Conservation (phyloP, 2,888 invertebrate genomes). For the Terebella lapidaria region DNA sequence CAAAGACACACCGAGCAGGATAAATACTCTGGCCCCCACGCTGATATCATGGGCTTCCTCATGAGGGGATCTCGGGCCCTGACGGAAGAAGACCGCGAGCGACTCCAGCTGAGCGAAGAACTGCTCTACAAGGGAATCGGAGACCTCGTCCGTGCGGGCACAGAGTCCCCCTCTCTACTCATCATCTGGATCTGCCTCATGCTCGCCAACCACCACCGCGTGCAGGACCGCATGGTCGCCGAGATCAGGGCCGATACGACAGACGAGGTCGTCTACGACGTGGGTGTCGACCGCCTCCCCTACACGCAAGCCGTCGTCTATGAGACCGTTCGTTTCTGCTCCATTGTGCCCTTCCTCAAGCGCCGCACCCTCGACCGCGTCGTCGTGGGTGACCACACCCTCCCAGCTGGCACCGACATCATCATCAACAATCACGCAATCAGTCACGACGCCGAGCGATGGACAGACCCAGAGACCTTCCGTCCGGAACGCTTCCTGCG, state of each 20-base stretch:
- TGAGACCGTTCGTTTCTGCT: constrained; percentile 10
- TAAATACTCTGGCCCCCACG: background rate
- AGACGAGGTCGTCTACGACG: constrained; percentile 1
- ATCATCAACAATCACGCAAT: constrained; percentile 16
- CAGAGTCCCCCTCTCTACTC: constrained; percentile 14
- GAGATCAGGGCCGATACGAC: constrained; percentile 8
- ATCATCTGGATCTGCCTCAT: constrained; percentile 14
- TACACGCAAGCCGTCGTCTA: constrained; percentile 14
- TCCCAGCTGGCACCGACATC: constrained; percentile 6
- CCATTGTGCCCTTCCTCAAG: constrained; percentile 15
- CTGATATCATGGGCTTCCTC: constrained; percentile 8
- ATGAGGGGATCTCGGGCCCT: background rate
- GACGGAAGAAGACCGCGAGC: background rate
- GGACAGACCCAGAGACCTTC: constrained; percentile 9
- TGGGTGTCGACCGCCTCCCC: constrained; percentile 6
- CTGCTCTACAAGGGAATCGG: constrained; percentile 9
- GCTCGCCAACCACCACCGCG: constrained; percentile 4
- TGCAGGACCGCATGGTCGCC: constrained; percentile 9
- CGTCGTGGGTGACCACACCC: background rate
- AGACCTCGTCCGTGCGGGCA: constrained; percentile 18
- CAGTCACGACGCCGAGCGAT: constrained; percentile 8
- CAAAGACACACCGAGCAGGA: background rate
- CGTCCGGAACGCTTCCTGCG: constrained; percentile 14
- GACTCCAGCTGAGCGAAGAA: constrained; percentile 7
- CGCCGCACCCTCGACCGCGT: constrained; percentile 8